A percentile compares a stretch with the other conserved stretches of the same genome.
phyloP scores from a whole-genome alignment of 2,797 vertebrate species.

The Gallinago nigripennis region DNA sequence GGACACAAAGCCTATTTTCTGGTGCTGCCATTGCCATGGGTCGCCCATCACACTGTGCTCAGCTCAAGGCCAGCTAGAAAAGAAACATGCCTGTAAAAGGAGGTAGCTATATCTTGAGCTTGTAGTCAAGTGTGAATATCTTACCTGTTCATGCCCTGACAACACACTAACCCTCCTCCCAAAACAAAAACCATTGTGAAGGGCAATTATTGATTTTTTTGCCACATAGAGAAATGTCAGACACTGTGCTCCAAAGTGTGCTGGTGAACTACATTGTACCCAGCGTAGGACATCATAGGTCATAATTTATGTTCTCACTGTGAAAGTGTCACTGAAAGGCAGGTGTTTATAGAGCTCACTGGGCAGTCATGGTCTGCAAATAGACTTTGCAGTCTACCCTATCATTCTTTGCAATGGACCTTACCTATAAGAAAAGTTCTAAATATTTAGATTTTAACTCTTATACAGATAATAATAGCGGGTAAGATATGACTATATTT shows the following conservation, averaged over 20 bases:
- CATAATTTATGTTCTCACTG: not conserved
- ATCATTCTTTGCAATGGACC: not conserved
- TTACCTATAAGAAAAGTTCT: not conserved
- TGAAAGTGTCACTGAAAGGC: not conserved
- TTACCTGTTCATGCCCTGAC: not conserved
- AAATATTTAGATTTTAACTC: not conserved
- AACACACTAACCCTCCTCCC: not conserved
- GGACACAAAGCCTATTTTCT: not conserved
- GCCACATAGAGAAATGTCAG: not conserved
- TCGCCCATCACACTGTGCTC: fast-evolving
- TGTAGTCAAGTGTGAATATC: not conserved
- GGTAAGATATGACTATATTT: not conserved
- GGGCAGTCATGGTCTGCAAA: not conserved
- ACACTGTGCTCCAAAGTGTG: not conserved
- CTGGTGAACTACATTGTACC: not conserved
- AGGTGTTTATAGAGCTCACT: not conserved
- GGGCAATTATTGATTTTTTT: not conserved
- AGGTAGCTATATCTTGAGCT: not conserved
- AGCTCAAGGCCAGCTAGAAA: not conserved
- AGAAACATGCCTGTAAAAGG: not conserved
- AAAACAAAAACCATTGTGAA: not conserved
- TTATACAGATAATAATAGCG: not conserved
- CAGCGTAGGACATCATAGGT: not conserved
- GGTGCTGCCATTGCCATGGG: slow-evolving; percentile 28
- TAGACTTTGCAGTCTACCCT: not conserved